Base-by-base conservation (phyloP, 1,140 invertebrate genomes). In the Meloidogyne exigua region DNA sequence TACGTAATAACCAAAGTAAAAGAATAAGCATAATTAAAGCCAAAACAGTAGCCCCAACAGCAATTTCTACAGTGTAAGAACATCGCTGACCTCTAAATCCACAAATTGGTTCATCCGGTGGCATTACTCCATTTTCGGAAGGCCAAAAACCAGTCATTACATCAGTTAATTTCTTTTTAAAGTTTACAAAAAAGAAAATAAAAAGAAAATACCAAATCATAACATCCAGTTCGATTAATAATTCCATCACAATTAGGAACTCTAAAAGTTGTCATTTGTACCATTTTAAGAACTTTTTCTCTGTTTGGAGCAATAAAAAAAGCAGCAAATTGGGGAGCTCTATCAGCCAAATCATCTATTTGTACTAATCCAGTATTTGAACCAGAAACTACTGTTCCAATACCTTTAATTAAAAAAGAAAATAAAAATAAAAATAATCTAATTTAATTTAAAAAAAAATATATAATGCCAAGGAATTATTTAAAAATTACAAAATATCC, bases 241-340 rank as follows among this genome's bases (percentile, higher is more conserved):
- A 82, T 66, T 42, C 86, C 84, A 67, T 87, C 85, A 57, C 85
- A 87, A 25, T 83, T 85, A 26, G 72, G 12, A 28, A 87, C 71
- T 23, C 79, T 64, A 18, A 76, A 70, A 25, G 81, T 72, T 32
- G 79, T 79, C 83, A 87, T 87, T 21, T 78, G 72, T 0, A 86
- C 84, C 76, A 87, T 85, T 77, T 86, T 87, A 69, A 87, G 77
- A 10, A 87, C 80, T 62, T 87, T 83, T 42, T 87, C 84, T n/a
- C 83, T 76, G 68, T 84, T 84, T n/a, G 85, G 86, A 23, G 84
- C 71, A 42, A 86, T 81, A 69, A 70, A 86, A 68, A 86, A 86
- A n/a, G 86, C 85, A 32, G 84, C 84, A 70, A 81, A 85, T 28
- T 79, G 57, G 2, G 82, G 80, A n/a, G 21, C 72, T 39, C 85